Percentiles rank a stretch among this genome's conserved stretches.
Conservation (phyloP, 2,113 vertebrate genomes). For the Xiphorhynchus elegans region DNA sequence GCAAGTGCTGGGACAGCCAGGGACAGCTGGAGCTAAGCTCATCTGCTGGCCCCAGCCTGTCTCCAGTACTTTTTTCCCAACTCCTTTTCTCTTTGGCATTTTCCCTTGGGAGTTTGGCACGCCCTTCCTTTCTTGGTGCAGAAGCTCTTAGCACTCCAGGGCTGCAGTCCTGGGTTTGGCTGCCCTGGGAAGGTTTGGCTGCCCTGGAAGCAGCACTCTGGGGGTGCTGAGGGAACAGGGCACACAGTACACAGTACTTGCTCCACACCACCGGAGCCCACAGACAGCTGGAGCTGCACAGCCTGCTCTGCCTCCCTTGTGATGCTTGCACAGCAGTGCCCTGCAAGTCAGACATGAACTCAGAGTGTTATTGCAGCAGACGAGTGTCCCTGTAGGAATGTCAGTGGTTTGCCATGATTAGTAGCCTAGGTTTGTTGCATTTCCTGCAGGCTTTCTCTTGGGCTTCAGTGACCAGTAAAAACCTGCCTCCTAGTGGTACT, state of each 20-base stretch:
- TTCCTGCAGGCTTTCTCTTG: constrained; percentile 95
- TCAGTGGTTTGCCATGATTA: constrained; percentile 80
- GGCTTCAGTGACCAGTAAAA: constrained; percentile 99
- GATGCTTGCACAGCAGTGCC: constrained; percentile 39
- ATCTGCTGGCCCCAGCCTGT: neutral
- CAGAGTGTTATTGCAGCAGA: constrained; percentile 67
- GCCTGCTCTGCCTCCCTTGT: constrained; percentile 41
- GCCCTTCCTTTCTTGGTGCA: neutral
- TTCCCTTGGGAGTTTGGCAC: constrained; percentile 17
- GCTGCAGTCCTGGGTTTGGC: neutral
- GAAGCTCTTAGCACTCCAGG: neutral
- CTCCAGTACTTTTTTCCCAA: neutral
- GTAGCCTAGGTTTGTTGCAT: constrained; percentile 84
- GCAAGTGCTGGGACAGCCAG: neutral
- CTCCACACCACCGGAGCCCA: neutral
- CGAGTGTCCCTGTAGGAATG: constrained; percentile 75
- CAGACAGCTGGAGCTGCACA: constrained; percentile 9
- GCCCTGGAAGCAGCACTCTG: neutral
- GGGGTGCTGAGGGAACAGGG: neutral
- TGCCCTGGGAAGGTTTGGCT: neutral
- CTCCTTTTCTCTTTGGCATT: neutral
- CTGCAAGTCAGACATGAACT: constrained; percentile 55
- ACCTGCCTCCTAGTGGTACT: constrained; percentile 95
- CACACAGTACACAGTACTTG: neutral
- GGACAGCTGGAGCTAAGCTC: neutral